These are phyloP conservation scores for Callimorpha dominula DNA, from an alignment of 2,888 invertebrate genomes.

Conservation along the genomic window DNA sequence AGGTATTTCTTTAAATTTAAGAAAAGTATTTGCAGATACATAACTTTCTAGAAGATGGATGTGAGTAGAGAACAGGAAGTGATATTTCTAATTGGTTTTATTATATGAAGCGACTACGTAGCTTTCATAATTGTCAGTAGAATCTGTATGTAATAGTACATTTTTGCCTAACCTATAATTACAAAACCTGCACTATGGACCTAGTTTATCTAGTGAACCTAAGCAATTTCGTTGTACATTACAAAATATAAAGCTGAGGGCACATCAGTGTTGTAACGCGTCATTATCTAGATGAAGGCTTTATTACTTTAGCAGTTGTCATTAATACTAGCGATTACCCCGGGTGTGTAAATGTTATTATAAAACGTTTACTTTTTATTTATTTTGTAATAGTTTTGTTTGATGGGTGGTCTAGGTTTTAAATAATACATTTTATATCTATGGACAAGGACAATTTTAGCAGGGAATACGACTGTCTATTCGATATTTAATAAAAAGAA, in stretches of 20 bases:
- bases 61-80: too few species aligned
- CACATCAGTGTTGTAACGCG: slow-evolving; percentile 52
- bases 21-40: too few species aligned
- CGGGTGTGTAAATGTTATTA: slow-evolving; percentile 44
- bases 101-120: too few species aligned
- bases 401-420: too few species aligned
- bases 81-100: too few species aligned
- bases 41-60: too few species aligned
- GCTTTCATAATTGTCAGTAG: neutral
- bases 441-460: too few species aligned
- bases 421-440: too few species aligned
- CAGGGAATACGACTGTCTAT: too few species aligned
- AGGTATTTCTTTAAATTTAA: too few species aligned
- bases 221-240: slow-evolving; percentile 35
- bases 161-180: neutral
- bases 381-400: too few species aligned
- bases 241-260: slow-evolving; percentile 54
- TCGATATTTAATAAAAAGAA: too few species aligned
- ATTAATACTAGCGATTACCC: slow-evolving; percentile 58
- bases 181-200: neutral
- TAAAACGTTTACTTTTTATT: slow-evolving; percentile 21
- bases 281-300: slow-evolving; percentile 62
- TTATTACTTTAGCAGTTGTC: slow-evolving; percentile 54
- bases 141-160: neutral
- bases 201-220: neutral